A percentile compares a stretch with the other conserved stretches of the same genome.
Evolutionary conservation across 2,888 invertebrate genomes (phyloP).

Genomic region (Xylota sylvarum): DNA sequence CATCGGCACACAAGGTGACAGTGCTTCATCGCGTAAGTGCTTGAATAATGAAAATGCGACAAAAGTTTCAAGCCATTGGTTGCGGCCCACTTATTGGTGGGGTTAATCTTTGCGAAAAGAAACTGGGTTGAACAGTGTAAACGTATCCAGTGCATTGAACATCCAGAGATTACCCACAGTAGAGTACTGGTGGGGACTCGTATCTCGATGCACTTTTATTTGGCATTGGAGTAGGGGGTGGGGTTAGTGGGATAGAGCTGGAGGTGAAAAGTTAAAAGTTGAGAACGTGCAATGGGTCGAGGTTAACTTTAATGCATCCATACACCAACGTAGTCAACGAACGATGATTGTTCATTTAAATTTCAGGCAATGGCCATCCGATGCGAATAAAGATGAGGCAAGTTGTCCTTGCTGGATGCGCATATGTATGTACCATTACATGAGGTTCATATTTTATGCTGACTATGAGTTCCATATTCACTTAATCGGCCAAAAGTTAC

Average conservation of each 20-base stretch:
- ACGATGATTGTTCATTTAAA: slow-evolving; percentile 67
- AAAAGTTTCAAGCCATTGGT: slow-evolving; percentile 70
- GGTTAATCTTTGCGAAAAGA: slow-evolving; percentile 54
- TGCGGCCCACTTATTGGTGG: slow-evolving; percentile 39
- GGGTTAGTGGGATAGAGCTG: too few relatives aligned
- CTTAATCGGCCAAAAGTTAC: slow-evolving; percentile 56
- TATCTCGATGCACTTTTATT: not conserved
- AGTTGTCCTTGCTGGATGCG: slow-evolving; percentile 18
- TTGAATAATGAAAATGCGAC: slow-evolving; percentile 75
- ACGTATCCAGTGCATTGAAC: slow-evolving; percentile 69
- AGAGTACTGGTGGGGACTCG: not conserved
- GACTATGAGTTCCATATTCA: slow-evolving; percentile 44
- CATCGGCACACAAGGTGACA: slow-evolving; percentile 45
- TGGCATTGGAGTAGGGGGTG: not conserved
- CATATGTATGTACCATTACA: not conserved
- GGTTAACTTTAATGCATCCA: slow-evolving; percentile 55
- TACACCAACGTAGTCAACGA: slow-evolving; percentile 49
- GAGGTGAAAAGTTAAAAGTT: slow-evolving; percentile 46
- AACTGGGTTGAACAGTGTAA: slow-evolving; percentile 66
- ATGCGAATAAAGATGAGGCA: not conserved
- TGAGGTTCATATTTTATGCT: slow-evolving; percentile 5
- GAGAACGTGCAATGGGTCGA: slow-evolving; percentile 58
- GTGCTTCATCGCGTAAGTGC: slow-evolving; percentile 69
- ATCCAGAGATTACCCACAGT: slow-evolving; percentile 50
- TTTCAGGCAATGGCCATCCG: slow-evolving; percentile 42